Base-by-base conservation (phyloP, 2,113 vertebrate genomes). In the Morone saxatilis region DNA sequence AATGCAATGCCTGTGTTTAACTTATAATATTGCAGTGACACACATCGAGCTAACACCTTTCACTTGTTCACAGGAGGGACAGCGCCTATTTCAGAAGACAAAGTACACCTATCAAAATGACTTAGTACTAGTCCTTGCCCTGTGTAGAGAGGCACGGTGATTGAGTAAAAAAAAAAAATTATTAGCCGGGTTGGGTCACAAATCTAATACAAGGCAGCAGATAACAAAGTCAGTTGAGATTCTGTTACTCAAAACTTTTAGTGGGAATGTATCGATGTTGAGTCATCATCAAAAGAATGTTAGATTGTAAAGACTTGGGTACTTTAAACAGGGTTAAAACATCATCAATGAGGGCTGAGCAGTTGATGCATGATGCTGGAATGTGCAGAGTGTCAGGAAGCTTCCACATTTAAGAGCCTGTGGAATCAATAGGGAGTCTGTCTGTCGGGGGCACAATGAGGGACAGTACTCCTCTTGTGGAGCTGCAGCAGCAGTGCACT, bases 401-500 rank as follows among this genome's bases (percentile, higher is more conserved):
- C 53, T 51, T 57, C 60, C 51, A 51, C 31, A 61, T 71, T 47
- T 40, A 84, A 83, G 67, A 70, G 59, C 61, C 51, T 9, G 65
- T 38, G 22, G 57, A 74, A 78, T 75, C 79, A 69, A 67, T 43
- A 48, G 7, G 6, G 31, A 71, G 82, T 70, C 61, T 38, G 82
- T 70, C 61, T 38, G 65, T 80, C 45, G 0, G 17, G 43, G 59
- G 70, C 83, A 73, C 73, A 57, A 40, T n/a, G 56, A 65, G n/a
- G 61, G 71, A 70, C 70, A 81, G 65, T 1, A n/a, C 77, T 83
- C 83, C 54, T 38, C 40, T 8, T 76, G 69, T 71, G 57, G 69
- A 82, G 76, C 67, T 38, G 68, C 38, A 87, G 88, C 91, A 92
- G 89, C 83, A 74, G 71, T 76, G 70, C 80, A 83, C 80, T 83